Base-by-base conservation (phyloP, 2,113 vertebrate genomes). In the Actinemys pallida region DNA sequence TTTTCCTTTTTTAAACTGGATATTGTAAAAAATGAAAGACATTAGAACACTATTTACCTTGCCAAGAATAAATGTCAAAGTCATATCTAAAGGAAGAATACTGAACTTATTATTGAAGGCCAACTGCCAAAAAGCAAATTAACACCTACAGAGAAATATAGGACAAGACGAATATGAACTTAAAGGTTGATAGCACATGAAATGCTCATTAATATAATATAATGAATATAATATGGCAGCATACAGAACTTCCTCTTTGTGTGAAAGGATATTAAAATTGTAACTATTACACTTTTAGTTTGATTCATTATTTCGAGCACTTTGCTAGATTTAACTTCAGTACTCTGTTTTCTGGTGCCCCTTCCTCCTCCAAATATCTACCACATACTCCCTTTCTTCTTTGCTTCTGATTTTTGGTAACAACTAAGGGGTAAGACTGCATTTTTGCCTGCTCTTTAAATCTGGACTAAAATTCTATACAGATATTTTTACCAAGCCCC, bases 21-120 rank as follows among this genome's bases (percentile, higher is more conserved):
- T 94, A 90, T 6, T 80, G 4, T 94, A 86, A 94, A 95, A 96
- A 95, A 90, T 92, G 56, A 81, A 96, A 97, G 87, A 90, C 83
- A 93, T 94, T 89, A 94, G 10, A 94, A 96, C 11, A 86, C 53
- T 97, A 90, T 98, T 98, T 98, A 96, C 96, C 65, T 97, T 96
- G 79, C 94, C 89, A 96, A 98, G 95, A 95, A 97, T 96, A 98
- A 97, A 98, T 97, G 87, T 97, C 96, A 98, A 96, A 97, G 90
- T 90, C 86, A 72, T 95, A 96, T 91, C 45, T 84, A 89, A 91
- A 95, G 81, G 52, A 95, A 95, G 87, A 96, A 90, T 72, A 87
- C 4, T 92, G 89, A 97, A 92, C 20, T 94, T 98, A 94, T 95
- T 88, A 93, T 59, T 88, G 93, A 91, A 97, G 93, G 78, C 82